Base-by-base conservation (phyloP, 2,797 vertebrate genomes). In the Acrossocheilus fasciatus region DNA sequence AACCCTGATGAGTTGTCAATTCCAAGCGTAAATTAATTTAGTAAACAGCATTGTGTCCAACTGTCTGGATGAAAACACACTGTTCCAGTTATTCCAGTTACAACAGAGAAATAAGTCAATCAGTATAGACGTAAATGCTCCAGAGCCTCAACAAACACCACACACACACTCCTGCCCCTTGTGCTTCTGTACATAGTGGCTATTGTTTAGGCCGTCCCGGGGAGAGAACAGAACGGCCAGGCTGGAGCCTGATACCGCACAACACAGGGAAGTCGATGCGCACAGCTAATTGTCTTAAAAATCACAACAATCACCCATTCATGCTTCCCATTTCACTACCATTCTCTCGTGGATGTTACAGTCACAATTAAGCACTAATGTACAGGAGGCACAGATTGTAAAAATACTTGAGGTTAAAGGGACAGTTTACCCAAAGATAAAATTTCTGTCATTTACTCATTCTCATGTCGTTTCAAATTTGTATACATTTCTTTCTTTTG, bases 241-340 rank as follows among this genome's bases (percentile, higher is more conserved):
- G 94, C 92, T 93, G 89, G 95, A 96, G 96, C 95, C 96, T 96
- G 95, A 95, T 95, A 96, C 96, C 90, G 88, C 90, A 92, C 93
- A 92, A 94, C 93, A 95, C 95, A 93, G 93, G 93, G 94, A 96
- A 96, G 95, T 96, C 92, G 92, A 96, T 95, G 94, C 89, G 88
- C 92, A 92, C 93, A 94, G 92, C 95, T 95, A 95, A 96, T 93
- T 95, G 94, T 94, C 93, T 94, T 94, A 95, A 94, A 95, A 89
- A 95, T 93, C 92, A 92, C 92, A 95, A 95, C 94, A 95, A 94
- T 94, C 91, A 91, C 89, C 91, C 92, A 93, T 94, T 95, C 91
- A 93, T 90, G 90, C 89, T 87, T 86, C 84, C 88, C 7, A 93
- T 92, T 90, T 92, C 90, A 92, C 90, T 89, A 86, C 88, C 85